Conservation (phyloP, 2,113 vertebrate species). For the Pitta sordida region DNA sequence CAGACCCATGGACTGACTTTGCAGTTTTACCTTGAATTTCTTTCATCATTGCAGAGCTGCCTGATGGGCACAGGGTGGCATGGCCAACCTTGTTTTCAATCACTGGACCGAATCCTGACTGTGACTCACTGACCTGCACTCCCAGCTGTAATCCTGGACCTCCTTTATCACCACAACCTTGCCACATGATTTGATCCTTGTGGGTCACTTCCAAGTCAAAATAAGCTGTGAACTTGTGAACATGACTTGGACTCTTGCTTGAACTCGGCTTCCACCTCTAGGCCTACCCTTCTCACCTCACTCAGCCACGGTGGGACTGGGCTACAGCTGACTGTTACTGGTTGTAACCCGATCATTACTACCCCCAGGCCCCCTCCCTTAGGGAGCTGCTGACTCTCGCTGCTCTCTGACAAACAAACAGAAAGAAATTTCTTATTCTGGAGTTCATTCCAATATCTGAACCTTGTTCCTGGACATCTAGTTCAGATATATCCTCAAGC, state of each 20-base stretch:
- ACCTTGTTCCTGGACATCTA: not conserved
- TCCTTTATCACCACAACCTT: not conserved
- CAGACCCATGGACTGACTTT: not conserved
- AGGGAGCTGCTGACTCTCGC: not conserved
- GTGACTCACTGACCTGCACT: not conserved
- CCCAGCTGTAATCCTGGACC: not conserved
- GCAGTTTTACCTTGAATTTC: not conserved
- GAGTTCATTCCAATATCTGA: not conserved
- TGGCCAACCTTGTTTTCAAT: not conserved
- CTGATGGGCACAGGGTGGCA: not conserved
- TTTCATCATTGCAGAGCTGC: not conserved
- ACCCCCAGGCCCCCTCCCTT: not conserved
- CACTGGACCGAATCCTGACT: not conserved
- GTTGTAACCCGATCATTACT: not conserved
- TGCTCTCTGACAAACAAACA: not conserved
- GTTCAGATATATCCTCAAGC: not conserved
- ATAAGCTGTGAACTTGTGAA: too few species aligned
- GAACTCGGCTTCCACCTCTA: not conserved
- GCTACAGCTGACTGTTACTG: too few species aligned
- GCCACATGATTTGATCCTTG: too few species aligned
- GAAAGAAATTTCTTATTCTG: not conserved
- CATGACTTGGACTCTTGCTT: not conserved
- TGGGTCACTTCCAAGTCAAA: too few species aligned
- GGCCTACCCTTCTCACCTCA: not conserved
- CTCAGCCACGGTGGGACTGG: not conserved